Conservation (phyloP, 2,797 vertebrate species). For the Sebastes alutus region DNA sequence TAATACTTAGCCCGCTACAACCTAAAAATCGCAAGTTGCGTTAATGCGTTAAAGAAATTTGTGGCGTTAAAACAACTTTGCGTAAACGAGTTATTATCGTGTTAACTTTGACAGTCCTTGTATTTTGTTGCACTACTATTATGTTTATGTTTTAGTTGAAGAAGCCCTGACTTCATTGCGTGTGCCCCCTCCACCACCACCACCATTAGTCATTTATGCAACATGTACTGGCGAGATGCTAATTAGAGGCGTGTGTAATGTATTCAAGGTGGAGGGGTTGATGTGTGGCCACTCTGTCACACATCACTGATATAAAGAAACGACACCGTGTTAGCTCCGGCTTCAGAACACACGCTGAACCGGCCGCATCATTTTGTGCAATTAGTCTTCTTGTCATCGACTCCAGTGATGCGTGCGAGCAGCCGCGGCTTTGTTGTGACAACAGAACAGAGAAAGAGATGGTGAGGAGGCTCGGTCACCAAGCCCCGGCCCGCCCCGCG, state of each 20-base stretch:
- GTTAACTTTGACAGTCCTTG: too few species aligned
- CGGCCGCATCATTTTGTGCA: constrained; percentile 52
- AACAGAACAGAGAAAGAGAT: constrained; percentile 31
- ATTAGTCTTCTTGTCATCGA: constrained; percentile 59
- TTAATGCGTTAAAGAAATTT: too few species aligned
- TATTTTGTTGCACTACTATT: neutral
- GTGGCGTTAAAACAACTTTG: too few species aligned
- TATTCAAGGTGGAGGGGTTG: neutral
- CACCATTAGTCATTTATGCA: neutral
- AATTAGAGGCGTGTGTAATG: neutral
- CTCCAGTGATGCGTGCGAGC: constrained; percentile 48
- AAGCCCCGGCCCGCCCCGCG: neutral
- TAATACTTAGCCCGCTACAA: too few species aligned
- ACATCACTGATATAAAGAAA: constrained; percentile 12
- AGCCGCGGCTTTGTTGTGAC: constrained; percentile 64
- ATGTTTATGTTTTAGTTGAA: neutral
- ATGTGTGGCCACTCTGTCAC: neutral
- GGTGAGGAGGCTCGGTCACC: neutral
- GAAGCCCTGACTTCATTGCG: too few species aligned
- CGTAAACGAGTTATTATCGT: too few species aligned
- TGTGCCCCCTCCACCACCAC: neutral
- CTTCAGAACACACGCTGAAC: constrained; percentile 17
- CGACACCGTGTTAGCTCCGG: constrained; percentile 1
- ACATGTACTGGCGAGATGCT: neutral
- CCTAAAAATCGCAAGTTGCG: too few species aligned